Percentiles rank a stretch among this genome's conserved stretches.
Evolutionary conservation across 2,888 invertebrate species (phyloP).

Genomic region (Mimumesa dahlbomi): DNA sequence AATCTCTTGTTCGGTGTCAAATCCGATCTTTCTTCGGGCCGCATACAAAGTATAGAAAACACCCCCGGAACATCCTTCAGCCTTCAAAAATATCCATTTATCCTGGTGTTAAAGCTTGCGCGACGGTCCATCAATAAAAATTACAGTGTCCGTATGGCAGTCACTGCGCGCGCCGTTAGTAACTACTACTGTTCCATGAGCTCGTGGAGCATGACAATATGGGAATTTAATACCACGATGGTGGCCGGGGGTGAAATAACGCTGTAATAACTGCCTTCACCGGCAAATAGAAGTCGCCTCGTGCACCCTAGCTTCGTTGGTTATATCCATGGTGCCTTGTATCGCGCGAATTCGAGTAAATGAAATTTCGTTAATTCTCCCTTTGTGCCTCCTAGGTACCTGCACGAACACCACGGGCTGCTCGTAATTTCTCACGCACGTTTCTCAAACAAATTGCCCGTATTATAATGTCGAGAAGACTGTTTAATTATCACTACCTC

Average conservation of each 20-base stretch:
- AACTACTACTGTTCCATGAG: conserved; percentile 46
- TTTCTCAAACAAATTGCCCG: conserved; percentile 62
- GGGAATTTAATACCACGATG: conserved; percentile 62
- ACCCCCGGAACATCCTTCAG: neutral
- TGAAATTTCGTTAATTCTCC: conserved; percentile 65
- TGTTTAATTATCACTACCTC: conserved; percentile 57
- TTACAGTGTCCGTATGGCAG: conserved; percentile 40
- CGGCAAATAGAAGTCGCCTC: conserved; percentile 57
- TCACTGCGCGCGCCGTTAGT: conserved; percentile 21
- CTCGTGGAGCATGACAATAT: conserved; percentile 59
- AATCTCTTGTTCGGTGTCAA: conserved; percentile 1
- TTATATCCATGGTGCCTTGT: conserved; percentile 16
- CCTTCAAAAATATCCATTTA: conserved; percentile 29
- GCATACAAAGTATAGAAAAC: neutral
- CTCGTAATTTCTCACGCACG: conserved; percentile 51
- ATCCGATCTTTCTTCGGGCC: neutral
- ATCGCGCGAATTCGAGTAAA: conserved; percentile 52
- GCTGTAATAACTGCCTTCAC: conserved; percentile 61
- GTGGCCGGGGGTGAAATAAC: conserved; percentile 57
- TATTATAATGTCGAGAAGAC: conserved; percentile 53
- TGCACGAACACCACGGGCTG: conserved; percentile 18
- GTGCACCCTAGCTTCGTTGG: conserved; percentile 3
- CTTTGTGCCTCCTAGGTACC: conserved; percentile 12
- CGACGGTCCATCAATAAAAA: conserved; percentile 61
- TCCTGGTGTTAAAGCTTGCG: conserved; percentile 16